These are phyloP conservation scores for Drosophila infuscata DNA, from an alignment of 2,888 invertebrate species.

Conservation along the genomic window DNA sequence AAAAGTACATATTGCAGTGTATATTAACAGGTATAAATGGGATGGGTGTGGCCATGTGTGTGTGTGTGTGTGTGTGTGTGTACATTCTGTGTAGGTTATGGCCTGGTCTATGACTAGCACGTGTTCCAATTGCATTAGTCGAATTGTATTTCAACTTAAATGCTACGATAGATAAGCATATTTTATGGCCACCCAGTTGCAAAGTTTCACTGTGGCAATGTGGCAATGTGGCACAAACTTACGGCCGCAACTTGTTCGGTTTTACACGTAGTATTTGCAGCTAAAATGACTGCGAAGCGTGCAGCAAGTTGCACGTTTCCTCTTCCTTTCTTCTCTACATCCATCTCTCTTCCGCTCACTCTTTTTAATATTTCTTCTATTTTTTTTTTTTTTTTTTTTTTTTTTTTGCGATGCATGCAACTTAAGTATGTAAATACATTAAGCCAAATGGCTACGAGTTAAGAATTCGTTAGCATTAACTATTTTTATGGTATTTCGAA, in stretches of 20 bases:
- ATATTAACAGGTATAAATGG: background rate
- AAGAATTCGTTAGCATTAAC: slow-evolving; percentile 30
- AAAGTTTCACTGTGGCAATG: slow-evolving; percentile 22
- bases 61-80: background rate
- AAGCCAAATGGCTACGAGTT: slow-evolving; percentile 38
- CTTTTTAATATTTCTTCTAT: background rate
- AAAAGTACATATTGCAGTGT: background rate
- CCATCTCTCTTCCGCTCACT: background rate
- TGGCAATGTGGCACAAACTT: slow-evolving; percentile 29
- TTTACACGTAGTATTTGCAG: slow-evolving; percentile 54
- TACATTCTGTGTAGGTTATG: slow-evolving; percentile 18
- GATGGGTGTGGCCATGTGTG: background rate
- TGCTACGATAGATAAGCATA: slow-evolving; percentile 60
- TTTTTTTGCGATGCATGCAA: slow-evolving; percentile 26
- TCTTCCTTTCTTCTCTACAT: background rate
- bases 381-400: background rate
- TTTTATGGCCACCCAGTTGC: slow-evolving; percentile 57
- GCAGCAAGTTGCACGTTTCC: slow-evolving; percentile 36
- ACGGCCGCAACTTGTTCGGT: slow-evolving; percentile 36
- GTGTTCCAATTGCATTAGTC: slow-evolving; percentile 75
- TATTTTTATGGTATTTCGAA: slow-evolving; percentile 48
- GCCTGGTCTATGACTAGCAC: slow-evolving; percentile 34
- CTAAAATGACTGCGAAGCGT: slow-evolving; percentile 58
- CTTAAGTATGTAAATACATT: slow-evolving; percentile 36
- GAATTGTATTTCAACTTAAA: slow-evolving; percentile 75